Evolutionary conservation across 2,888 invertebrate genomes (phyloP).

Genomic region (Andrena hattorfiana): DNA sequence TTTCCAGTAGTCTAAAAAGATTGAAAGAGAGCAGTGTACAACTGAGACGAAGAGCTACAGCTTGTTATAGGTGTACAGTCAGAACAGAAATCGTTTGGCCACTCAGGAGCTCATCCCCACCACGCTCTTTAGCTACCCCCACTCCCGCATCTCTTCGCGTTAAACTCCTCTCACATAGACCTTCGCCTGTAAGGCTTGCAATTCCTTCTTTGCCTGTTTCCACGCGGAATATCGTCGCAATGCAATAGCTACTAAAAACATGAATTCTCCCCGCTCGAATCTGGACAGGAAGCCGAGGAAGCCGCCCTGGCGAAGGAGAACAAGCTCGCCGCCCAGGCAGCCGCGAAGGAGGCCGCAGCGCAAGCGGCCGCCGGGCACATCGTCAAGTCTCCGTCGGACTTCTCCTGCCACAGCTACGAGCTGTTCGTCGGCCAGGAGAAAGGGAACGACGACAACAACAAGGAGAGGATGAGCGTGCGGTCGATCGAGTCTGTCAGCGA

Average conservation of each 20-base stretch:
- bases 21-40: too few species aligned
- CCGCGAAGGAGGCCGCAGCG: constrained; percentile 89
- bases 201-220: too few species aligned
- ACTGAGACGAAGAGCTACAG: too few species aligned
- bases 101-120: too few species aligned
- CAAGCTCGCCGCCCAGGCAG: constrained; percentile 88
- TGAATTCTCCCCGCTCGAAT: not conserved
- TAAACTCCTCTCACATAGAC: too few species aligned
- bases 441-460: constrained; percentile 95
- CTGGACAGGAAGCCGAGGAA: constrained; percentile 92
- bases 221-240: too few species aligned
- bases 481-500: constrained; percentile 96
- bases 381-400: constrained; percentile 96
- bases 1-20: too few species aligned
- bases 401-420: constrained; percentile 97
- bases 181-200: too few species aligned
- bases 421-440: constrained; percentile 95
- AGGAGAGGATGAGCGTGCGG: constrained; percentile 96
- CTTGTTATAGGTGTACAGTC: too few species aligned
- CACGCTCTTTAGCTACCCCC: too few species aligned
- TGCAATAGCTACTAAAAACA: not conserved
- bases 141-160: too few species aligned
- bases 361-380: constrained; percentile 87
- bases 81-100: too few species aligned
- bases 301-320: constrained; percentile 90